These are phyloP conservation scores for Nesogale talazaci DNA, from an alignment of 2,113 vertebrate genomes.

Conservation along the genomic window DNA sequence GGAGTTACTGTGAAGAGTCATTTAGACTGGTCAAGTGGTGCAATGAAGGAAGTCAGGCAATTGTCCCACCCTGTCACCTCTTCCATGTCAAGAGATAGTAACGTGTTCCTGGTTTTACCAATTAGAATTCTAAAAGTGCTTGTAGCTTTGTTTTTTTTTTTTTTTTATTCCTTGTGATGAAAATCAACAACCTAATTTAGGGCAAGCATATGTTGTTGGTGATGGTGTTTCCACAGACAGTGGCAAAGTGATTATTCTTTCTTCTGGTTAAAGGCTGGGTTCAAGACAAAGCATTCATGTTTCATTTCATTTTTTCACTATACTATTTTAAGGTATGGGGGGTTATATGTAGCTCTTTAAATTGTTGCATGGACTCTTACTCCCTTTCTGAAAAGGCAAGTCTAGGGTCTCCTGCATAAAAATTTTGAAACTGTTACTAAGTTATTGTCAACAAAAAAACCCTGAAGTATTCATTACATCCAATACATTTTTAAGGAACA, in stretches of 20 bases:
- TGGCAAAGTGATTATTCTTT: neutral
- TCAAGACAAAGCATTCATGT: neutral
- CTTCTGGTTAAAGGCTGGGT: neutral
- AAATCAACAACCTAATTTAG: neutral
- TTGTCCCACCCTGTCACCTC: neutral
- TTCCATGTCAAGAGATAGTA: neutral
- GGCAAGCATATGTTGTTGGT: neutral
- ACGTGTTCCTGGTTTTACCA: neutral
- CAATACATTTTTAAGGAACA: neutral
- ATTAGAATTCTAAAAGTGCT: neutral
- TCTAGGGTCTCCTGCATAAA: neutral
- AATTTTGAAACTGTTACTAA: neutral
- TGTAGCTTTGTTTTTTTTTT: neutral
- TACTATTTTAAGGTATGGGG: conserved; percentile 38
- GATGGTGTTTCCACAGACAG: neutral
- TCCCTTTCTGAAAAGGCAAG: conserved; percentile 44
- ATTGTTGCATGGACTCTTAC: neutral
- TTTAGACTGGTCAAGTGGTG: neutral
- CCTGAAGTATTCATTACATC: conserved; percentile 32
- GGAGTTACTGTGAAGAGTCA: neutral
- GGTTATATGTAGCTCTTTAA: neutral
- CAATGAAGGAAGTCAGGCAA: neutral
- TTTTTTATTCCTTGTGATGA: neutral
- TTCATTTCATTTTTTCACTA: neutral
- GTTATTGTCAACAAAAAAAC: conserved; percentile 17